A percentile compares a stretch with the other conserved stretches of the same genome.
These are phyloP conservation scores for Brienomyrus brachyistius DNA, from an alignment of 2,113 vertebrate genomes.

Conservation along the genomic window DNA sequence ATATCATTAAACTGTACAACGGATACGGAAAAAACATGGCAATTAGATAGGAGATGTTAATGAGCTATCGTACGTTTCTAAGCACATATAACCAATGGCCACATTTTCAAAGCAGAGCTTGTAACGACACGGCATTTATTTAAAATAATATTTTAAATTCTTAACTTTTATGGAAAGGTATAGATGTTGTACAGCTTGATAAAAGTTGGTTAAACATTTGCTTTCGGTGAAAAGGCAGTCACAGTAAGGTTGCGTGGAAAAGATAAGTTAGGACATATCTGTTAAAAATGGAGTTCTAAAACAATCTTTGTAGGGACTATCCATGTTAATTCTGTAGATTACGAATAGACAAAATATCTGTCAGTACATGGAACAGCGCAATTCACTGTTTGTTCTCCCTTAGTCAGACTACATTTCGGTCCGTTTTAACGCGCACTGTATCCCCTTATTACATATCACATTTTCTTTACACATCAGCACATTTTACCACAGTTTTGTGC, in stretches of 20 bases:
- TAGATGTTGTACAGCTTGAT: background rate
- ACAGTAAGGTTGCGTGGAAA: background rate
- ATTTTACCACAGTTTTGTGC: background rate
- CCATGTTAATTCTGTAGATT: background rate
- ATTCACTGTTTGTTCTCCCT: background rate
- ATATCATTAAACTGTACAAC: background rate
- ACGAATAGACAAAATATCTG: conserved; percentile 7
- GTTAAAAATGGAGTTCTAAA: background rate
- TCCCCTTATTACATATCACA: background rate
- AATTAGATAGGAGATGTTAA: background rate
- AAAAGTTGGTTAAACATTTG: background rate
- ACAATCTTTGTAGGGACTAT: background rate
- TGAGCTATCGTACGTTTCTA: background rate
- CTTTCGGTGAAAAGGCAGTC: background rate
- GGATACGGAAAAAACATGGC: background rate
- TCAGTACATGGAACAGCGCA: background rate
- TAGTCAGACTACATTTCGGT: background rate
- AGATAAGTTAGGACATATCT: background rate
- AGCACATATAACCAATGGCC: background rate
- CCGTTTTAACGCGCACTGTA: background rate
- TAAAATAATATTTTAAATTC: background rate
- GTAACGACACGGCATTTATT: background rate
- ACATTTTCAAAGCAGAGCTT: background rate
- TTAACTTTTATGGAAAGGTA: background rate
- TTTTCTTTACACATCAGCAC: background rate